These are phyloP conservation scores for Rhincodon typus DNA, from an alignment of 2,797 vertebrate genomes.

Conservation along the genomic window DNA sequence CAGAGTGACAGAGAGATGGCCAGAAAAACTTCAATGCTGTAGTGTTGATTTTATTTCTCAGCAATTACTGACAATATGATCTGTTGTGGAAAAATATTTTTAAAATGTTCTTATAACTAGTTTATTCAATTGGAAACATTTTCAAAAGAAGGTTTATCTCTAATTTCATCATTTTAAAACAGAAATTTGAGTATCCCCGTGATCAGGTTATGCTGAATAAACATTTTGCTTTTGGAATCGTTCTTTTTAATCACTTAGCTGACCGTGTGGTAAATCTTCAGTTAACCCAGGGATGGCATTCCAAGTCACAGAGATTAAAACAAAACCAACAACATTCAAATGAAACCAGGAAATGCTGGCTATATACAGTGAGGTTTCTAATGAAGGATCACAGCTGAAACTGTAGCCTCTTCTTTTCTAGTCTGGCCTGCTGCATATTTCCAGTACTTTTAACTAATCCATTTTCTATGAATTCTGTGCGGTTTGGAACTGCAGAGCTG, in stretches of 20 bases:
- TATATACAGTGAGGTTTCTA: not conserved
- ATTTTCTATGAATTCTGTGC: not conserved
- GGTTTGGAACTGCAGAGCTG: not conserved
- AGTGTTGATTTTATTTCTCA: not conserved
- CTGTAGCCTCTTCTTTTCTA: not conserved
- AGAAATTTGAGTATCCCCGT: not conserved
- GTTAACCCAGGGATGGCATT: not conserved
- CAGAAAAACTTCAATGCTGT: not conserved
- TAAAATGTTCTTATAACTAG: not conserved
- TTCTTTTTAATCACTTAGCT: not conserved
- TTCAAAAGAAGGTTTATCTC: not conserved
- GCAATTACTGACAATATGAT: not conserved
- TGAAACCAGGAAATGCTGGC: not conserved
- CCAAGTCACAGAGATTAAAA: not conserved
- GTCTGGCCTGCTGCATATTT: not conserved
- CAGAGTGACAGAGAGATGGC: not conserved
- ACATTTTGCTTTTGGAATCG: not conserved
- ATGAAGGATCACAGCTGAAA: not conserved
- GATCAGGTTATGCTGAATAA: not conserved
- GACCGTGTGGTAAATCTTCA: not conserved
- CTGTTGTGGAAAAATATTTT: not conserved
- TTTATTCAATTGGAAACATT: not conserved
- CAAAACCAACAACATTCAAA: not conserved
- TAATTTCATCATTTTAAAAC: not conserved
- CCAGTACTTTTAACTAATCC: not conserved